phyloP scores from a whole-genome alignment of 1,140 invertebrate species.

The Solen grandis region DNA sequence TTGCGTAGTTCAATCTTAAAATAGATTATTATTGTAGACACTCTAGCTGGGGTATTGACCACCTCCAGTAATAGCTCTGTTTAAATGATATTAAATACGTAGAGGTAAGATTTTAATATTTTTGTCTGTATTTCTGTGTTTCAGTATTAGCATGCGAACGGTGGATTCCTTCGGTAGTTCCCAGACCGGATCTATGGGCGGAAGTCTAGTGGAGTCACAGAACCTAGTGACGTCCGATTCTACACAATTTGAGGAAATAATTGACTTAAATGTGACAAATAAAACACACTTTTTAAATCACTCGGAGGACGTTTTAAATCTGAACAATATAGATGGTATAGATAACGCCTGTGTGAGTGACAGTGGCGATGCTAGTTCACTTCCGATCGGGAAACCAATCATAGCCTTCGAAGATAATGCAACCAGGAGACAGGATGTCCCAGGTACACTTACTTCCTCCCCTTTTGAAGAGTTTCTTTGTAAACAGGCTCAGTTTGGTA shows the following conservation, averaged over 20 bases:
- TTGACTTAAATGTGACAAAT: conserved; percentile 68
- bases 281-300: conserved; percentile 56
- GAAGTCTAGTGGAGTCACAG: conserved; percentile 55
- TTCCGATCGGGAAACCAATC: conserved; percentile 63
- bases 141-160: conserved; percentile 74
- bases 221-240: conserved; percentile 26
- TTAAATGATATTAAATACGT: no score
- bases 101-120: no score
- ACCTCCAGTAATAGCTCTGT: no score
- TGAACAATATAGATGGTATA: conserved; percentile 64
- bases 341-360: conserved; percentile 62
- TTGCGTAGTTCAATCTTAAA: no score
- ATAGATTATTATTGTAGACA: no score
- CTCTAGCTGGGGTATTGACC: no score
- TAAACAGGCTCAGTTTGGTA: no score
- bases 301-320: conserved; percentile 68
- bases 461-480: no score
- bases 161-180: conserved; percentile 66
- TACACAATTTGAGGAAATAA: conserved; percentile 71
- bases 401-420: conserved; percentile 76
- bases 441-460: conserved; percentile 63
- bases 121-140: no score
- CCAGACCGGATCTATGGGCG: conserved; percentile 56
- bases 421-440: conserved; percentile 71
- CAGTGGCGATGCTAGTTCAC: conserved; percentile 19